Percentiles rank a stretch among this genome's conserved stretches.
These are phyloP conservation scores for Andinoacara biseriatus DNA, from an alignment of 2,113 vertebrate genomes.

Conservation along the genomic window DNA sequence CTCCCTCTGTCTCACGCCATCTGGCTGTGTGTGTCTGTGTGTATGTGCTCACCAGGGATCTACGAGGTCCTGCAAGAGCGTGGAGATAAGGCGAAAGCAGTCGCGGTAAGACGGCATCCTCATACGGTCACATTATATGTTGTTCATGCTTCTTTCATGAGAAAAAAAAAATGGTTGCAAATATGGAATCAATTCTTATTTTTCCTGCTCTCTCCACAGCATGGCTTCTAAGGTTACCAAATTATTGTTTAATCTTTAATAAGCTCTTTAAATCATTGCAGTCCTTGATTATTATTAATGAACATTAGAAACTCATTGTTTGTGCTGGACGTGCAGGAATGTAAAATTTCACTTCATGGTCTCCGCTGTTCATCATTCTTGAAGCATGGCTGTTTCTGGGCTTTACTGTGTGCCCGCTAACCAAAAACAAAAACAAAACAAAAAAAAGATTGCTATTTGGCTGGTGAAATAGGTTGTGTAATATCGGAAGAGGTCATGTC, in stretches of 20 bases:
- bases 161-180: neutral
- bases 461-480: neutral
- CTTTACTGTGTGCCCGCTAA: conserved; percentile 2
- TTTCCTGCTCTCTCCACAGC: neutral
- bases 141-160: neutral
- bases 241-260: neutral
- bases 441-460: conserved; percentile 9
- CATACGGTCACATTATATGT: neutral
- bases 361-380: neutral
- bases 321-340: conserved; percentile 17
- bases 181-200: neutral
- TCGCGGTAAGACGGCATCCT: conserved; percentile 80
- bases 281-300: neutral
- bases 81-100: conserved; percentile 84
- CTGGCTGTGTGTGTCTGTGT: neutral
- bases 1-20: neutral
- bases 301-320: conserved; percentile 2
- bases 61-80: conserved; percentile 86
- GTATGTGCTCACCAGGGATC: conserved; percentile 80
- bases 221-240: neutral
- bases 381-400: conserved; percentile 15
- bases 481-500: conserved; percentile 45
- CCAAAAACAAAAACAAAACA: conserved; percentile 14
- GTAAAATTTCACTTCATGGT: neutral
- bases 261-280: neutral